Conservation (phyloP, 2,888 invertebrate genomes). For the Apotomis turbidana region DNA sequence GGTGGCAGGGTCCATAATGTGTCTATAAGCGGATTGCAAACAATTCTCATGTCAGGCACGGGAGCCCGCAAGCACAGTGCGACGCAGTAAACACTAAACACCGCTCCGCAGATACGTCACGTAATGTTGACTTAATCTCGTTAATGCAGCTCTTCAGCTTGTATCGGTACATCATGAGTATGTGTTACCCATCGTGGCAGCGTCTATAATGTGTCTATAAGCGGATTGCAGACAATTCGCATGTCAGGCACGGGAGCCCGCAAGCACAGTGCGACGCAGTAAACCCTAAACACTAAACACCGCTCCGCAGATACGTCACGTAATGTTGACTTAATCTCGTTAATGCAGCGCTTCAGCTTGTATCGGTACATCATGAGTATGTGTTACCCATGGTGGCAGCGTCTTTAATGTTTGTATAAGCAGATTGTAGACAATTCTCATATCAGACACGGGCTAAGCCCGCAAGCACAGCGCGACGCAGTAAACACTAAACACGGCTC, state of each 20-base stretch:
- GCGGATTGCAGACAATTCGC: not conserved
- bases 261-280: too few species aligned
- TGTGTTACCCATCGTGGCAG: not conserved
- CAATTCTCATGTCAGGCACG: too few species aligned
- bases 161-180: slow-evolving; percentile 64
- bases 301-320: slow-evolving; percentile 63
- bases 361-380: slow-evolving; percentile 63
- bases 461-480: too few species aligned
- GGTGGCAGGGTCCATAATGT: not conserved
- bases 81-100: slow-evolving; percentile 52
- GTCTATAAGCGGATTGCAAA: too few species aligned
- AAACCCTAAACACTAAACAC: too few species aligned
- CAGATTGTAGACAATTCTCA: too few species aligned
- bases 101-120: slow-evolving; percentile 63
- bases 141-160: slow-evolving; percentile 65
- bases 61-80: not conserved
- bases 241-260: too few species aligned
- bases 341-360: slow-evolving; percentile 65
- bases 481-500: slow-evolving; percentile 30
- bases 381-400: too few species aligned
- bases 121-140: slow-evolving; percentile 72
- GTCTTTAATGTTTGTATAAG: too few species aligned
- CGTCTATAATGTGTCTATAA: slow-evolving; percentile 1
- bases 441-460: too few species aligned
- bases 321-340: slow-evolving; percentile 55